Evolutionary conservation across 2,797 vertebrate species (phyloP), one percentile per base, ranked within the genome.

Genomic region (Lepidocolaptes lacrymiger): DNA sequence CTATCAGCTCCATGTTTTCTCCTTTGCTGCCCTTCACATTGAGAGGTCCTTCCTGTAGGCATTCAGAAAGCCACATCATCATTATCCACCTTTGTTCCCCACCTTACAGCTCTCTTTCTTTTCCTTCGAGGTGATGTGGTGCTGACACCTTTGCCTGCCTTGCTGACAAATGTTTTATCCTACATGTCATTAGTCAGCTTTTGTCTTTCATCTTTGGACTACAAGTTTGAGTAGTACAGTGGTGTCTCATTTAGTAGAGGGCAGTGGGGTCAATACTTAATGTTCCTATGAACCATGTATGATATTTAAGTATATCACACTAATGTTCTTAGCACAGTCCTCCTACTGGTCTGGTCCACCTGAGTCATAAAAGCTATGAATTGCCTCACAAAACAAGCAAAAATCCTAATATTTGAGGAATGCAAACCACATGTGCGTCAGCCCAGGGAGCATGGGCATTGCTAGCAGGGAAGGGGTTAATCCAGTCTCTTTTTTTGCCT

Each of bases 401-500:
- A 71, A 76, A 48, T 54, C 19, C 44, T 55, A 52, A 49, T 71
- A 56, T 56, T 66, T 88, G 71, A 58, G 67, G 36, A 72, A 74
- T 66, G 48, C 39, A 66, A 85, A 41, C 27, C 3, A 3, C 32
- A 11, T 12, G 55, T 22, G 7, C 49, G 19, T 78, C 59, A 51
- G 72, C 36, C 51, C 16, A 30, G 48, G 46, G 12, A 94, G 49
- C 32, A 74, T 10, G 69, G 58, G 39, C 55, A 58, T 14, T 63
- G 59, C 24, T 59, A 75, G 68, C 46, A 85, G 48, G 17, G 68
- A 96, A 97, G 51, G 93, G 85, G 95, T 97, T 97, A 97, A 96
- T 61, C 68, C 67, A 81, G 66, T 39, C 34, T 30, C 84, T 85
- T 81, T 36, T 67, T 76, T 37, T 54, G 39, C 77, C 75, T 90